These are phyloP conservation scores for Oryctes rhinoceros DNA, from an alignment of 1,140 invertebrate genomes.

Conservation along the genomic window DNA sequence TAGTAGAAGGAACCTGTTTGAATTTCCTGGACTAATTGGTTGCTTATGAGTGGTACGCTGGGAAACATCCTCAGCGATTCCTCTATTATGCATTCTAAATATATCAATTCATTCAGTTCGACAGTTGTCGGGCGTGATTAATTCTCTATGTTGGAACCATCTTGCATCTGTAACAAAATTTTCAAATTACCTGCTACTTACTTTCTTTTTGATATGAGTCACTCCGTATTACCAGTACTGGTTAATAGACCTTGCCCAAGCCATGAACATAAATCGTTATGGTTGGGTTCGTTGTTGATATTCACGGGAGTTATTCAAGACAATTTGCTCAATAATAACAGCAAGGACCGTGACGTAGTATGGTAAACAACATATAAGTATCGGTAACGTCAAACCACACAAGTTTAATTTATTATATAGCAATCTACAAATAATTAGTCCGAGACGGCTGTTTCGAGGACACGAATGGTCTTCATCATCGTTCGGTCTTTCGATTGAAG, in stretches of 20 bases:
- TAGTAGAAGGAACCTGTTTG: conserved; percentile 57
- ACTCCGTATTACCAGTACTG: conserved; percentile 63
- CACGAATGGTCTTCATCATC: neutral
- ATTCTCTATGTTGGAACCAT: conserved; percentile 80
- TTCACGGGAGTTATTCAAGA: conserved; percentile 67
- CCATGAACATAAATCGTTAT: conserved; percentile 67
- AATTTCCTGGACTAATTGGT: conserved; percentile 68
- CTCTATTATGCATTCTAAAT: conserved; percentile 75
- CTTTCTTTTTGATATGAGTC: neutral
- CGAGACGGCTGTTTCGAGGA: too few relatives aligned
- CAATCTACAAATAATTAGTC: too few relatives aligned
- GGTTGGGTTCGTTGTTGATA: conserved; percentile 67
- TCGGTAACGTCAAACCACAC: too few relatives aligned
- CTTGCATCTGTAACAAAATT: neutral
- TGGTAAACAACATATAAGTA: neutral
- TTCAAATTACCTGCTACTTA: neutral
- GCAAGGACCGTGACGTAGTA: too few relatives aligned
- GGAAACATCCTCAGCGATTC: conserved; percentile 62
- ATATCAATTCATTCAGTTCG: conserved; percentile 70
- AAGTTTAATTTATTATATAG: too few relatives aligned
- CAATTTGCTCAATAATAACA: conserved; percentile 50
- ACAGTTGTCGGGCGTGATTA: conserved; percentile 77
- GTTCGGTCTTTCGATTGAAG: neutral
- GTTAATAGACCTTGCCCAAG: conserved; percentile 63
- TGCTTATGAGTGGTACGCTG: conserved; percentile 71